A percentile compares a stretch with the other conserved stretches of the same genome.
Conservation (phyloP, 2,797 vertebrate species). For the Sebastes melanostomus region DNA sequence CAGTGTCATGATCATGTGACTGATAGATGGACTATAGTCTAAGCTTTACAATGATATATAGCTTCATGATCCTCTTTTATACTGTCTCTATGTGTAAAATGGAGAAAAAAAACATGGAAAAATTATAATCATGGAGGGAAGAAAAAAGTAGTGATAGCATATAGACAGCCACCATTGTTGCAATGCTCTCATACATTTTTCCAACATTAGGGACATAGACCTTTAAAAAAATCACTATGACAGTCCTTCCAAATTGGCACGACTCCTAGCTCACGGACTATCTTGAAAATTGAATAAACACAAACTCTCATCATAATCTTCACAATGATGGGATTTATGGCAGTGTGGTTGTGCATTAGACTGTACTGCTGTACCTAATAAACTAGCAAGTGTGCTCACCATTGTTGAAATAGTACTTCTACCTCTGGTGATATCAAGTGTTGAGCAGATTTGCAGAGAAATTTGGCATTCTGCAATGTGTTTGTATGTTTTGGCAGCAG, state of each 20-base stretch:
- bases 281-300: neutral
- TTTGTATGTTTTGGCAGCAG: conserved; percentile 60
- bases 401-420: conserved; percentile 1
- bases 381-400: neutral
- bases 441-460: conserved; percentile 30
- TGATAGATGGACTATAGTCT: neutral
- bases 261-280: neutral
- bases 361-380: neutral
- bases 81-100: neutral
- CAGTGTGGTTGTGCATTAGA: neutral
- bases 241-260: neutral
- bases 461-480: conserved; percentile 23
- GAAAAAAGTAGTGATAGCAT: neutral
- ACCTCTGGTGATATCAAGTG: neutral
- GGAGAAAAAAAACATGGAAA: neutral
- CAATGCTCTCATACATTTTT: neutral
- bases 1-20: neutral
- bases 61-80: neutral
- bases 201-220: neutral
- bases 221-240: neutral
- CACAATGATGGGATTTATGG: neutral
- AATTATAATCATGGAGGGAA: neutral
- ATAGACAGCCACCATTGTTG: neutral
- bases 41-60: neutral
- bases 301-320: neutral